These are phyloP conservation scores for Drosophila nannoptera DNA, from an alignment of 1,140 invertebrate genomes.

Conservation along the genomic window DNA sequence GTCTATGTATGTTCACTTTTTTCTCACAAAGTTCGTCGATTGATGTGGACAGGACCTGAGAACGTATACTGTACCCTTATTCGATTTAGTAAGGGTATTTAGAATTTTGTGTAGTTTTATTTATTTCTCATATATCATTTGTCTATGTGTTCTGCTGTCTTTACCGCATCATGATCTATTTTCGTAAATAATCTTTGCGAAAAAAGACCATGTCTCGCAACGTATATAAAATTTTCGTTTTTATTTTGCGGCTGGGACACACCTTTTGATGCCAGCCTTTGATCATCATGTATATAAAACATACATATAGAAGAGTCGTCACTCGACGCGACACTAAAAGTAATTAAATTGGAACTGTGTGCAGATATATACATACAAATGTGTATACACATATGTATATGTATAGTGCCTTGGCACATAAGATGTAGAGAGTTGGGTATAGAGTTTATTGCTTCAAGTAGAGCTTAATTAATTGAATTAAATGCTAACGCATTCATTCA, in stretches of 20 bases:
- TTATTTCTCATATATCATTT: constrained; percentile 36
- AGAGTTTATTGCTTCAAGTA: constrained; percentile 70
- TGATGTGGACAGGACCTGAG: too few species aligned
- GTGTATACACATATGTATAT: constrained; percentile 14
- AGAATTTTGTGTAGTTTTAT: neutral
- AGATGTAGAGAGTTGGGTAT: constrained; percentile 16
- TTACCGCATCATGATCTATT: constrained; percentile 70
- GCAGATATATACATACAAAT: constrained; percentile 26
- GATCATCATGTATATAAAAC: constrained; percentile 33
- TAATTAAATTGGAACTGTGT: constrained; percentile 36
- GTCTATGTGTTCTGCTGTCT: constrained; percentile 49
- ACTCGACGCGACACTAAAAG: constrained; percentile 31
- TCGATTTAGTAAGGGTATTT: constrained; percentile 1
- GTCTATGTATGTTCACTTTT: too few species aligned
- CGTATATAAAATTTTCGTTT: constrained; percentile 63
- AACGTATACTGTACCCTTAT: too few species aligned
- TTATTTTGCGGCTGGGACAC: constrained; percentile 57
- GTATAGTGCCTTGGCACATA: constrained; percentile 45
- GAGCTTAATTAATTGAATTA: constrained; percentile 77
- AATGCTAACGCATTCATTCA: constrained; percentile 59
- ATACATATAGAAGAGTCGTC: neutral
- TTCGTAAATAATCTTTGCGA: constrained; percentile 69
- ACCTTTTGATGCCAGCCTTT: constrained; percentile 57
- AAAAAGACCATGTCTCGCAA: constrained; percentile 53
- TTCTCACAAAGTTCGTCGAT: too few species aligned